Evolutionary conservation across 2,888 invertebrate genomes (phyloP), one percentile per base, ranked within the genome.

Genomic region (Thumatha senex): DNA sequence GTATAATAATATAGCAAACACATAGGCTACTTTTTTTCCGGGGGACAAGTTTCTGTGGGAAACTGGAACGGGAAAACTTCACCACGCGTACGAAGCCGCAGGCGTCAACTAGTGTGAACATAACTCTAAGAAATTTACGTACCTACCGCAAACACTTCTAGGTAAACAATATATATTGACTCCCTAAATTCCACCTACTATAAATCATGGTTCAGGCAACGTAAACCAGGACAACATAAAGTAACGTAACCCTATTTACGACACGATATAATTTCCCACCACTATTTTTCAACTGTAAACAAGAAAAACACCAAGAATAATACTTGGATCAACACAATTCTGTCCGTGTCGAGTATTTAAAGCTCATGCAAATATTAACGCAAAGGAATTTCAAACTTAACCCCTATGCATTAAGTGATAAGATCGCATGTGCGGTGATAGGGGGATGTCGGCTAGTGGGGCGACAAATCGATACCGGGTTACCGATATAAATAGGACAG

Each of bases 401-500:
- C 60, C 45, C 10, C 64, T 51, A 58, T 51, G 51, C 18, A 55
- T 65, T 76, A 82, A 75, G 81, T 68, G 69, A 65, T 72, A 71
- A 71, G 80, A 76, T 82, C 63, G 78, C 63, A 58, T 76, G 76
- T 63, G 68, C 68, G 54, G 51, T 67, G 66, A 75, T 65, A 56
- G 77, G 76, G 74, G 83, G 83, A 82, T 80, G 82, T 87, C 78
- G 86, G 88, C 83, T 88, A 89, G 84, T 89, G 84, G 90, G 85
- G 80, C 89, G 87, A 46, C 77, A 68, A 86, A 84, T 90, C 90
- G 86, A 90, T 90, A 85, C 78, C 64, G 76, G 82, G 84, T 82
- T 84, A 85, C 81, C 76, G 80, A 81, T 86, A 89, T 89, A 89
- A 85, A 89, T 89, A 89, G 89, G 85, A 81, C 86, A 83, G 73